phyloP scores from a whole-genome alignment of 2,113 vertebrate species.

The Xiphophorus maculatus region DNA sequence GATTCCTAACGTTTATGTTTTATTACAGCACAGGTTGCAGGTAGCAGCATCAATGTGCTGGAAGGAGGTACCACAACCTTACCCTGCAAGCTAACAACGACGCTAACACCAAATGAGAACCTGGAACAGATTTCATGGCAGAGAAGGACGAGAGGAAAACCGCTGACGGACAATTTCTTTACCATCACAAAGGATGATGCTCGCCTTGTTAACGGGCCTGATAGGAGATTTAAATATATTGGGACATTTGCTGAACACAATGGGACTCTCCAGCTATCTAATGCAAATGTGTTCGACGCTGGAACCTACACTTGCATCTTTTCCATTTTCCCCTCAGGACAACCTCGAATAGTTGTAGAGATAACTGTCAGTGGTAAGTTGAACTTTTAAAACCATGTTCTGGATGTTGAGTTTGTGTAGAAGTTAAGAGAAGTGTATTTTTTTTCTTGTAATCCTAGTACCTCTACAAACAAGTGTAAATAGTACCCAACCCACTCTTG shows the following conservation, averaged over 20 bases:
- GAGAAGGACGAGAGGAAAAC: conserved; percentile 36
- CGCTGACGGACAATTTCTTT: not conserved
- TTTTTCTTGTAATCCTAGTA: conserved; percentile 23
- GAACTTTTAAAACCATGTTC: not conserved
- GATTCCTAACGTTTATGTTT: not conserved
- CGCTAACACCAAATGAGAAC: accelerated
- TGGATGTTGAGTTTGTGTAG: not conserved
- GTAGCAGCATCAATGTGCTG: not conserved
- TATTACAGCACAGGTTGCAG: conserved; percentile 47
- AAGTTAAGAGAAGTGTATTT: not conserved
- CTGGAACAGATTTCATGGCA: conserved; percentile 63
- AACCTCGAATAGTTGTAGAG: conserved; percentile 4
- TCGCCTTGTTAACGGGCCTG: not conserved
- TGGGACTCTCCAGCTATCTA: conserved; percentile 51
- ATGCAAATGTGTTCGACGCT: conserved; percentile 45
- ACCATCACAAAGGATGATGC: accelerated
- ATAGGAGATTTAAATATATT: conserved; percentile 34
- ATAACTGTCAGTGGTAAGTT: conserved; percentile 46
- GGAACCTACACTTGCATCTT: conserved; percentile 64
- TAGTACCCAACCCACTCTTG: not conserved
- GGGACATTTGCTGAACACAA: not conserved
- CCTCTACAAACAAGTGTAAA: conserved; percentile 11
- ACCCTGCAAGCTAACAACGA: conserved; percentile 38
- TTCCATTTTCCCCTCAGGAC: conserved; percentile 51
- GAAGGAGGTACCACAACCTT: conserved; percentile 10